These are phyloP conservation scores for Nemapogon koenigi DNA, from an alignment of 2,888 invertebrate genomes.

Conservation along the genomic window DNA sequence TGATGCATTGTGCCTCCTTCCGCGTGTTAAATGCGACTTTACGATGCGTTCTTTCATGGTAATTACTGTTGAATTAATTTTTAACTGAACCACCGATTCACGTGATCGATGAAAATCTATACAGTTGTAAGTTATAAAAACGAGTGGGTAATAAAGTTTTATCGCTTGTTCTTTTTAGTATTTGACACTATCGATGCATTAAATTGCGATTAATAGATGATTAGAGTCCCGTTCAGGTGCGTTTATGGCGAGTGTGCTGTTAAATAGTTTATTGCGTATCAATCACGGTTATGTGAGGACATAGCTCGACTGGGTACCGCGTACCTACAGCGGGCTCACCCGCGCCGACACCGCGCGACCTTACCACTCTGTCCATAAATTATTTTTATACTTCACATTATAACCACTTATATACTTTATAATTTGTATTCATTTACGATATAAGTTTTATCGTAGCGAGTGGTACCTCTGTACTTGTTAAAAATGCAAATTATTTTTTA, in stretches of 20 bases:
- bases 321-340: no score
- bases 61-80: neutral
- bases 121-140: neutral
- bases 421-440: no score
- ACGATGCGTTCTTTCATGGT: neutral
- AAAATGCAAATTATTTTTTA: no score
- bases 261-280: conserved; percentile 56
- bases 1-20: conserved; percentile 41
- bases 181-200: conserved; percentile 54
- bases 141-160: conserved; percentile 36
- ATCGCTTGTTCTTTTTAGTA: conserved; percentile 48
- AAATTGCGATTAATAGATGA: conserved; percentile 57
- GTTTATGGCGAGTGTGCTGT: conserved; percentile 49
- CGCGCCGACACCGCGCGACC: no score
- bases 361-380: no score
- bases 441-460: no score
- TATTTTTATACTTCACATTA: no score
- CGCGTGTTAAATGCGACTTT: conserved; percentile 16
- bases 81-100: neutral
- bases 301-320: no score
- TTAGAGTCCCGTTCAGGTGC: conserved; percentile 39
- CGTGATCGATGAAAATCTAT: neutral
- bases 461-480: no score
- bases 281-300: no score
- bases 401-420: no score